phyloP scores from a whole-genome alignment of 2,888 invertebrate species.

The Stenchaetothrips biformis region DNA sequence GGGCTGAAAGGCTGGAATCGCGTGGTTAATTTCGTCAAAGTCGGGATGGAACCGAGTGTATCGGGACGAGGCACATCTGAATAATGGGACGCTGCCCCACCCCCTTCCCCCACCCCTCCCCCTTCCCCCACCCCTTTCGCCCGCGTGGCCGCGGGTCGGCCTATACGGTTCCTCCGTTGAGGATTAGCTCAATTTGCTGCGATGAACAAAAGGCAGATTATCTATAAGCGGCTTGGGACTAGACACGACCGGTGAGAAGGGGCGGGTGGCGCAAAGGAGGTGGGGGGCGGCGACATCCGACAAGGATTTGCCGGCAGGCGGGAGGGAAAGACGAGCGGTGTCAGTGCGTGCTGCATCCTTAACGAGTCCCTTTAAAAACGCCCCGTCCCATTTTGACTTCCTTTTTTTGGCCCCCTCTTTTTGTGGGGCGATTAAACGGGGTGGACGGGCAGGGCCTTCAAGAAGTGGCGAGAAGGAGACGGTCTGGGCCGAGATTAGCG shows the following conservation, averaged over 20 bases:
- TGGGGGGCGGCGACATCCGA: too few species aligned
- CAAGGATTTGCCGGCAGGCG: too few species aligned
- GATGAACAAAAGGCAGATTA: constrained; percentile 22
- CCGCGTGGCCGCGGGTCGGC: neutral
- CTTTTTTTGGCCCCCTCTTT: too few species aligned
- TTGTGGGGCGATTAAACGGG: too few species aligned
- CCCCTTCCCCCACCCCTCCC: neutral
- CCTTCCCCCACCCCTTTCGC: neutral
- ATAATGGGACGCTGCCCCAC: neutral
- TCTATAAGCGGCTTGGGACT: constrained; percentile 17
- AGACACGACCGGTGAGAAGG: neutral
- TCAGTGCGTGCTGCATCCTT: too few species aligned
- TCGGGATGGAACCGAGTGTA: neutral
- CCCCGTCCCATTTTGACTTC: too few species aligned
- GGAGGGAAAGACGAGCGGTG: too few species aligned
- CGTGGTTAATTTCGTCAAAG: too few species aligned
- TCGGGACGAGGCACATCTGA: neutral
- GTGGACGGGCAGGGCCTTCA: neutral
- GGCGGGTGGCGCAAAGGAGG: neutral
- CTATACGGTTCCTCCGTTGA: neutral
- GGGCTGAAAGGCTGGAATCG: neutral
- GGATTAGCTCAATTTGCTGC: constrained; percentile 17
- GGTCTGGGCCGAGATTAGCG: neutral
- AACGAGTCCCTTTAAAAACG: too few species aligned
- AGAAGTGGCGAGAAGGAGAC: neutral